Conservation (phyloP, 2,888 invertebrate genomes). For the Trissolcus japonicus region DNA sequence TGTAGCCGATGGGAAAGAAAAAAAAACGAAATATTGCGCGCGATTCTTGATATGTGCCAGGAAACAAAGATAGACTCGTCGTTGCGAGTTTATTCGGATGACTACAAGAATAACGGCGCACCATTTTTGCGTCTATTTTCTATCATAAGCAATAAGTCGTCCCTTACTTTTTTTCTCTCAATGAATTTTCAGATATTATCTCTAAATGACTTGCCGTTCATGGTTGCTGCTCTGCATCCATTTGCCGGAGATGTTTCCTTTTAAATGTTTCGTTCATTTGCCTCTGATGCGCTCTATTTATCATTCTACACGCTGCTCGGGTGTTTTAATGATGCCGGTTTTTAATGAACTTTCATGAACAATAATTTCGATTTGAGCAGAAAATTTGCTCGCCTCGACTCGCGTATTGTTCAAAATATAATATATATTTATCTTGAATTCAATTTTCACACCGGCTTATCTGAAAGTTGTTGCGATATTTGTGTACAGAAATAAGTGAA, state of each 20-base stretch:
- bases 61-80: slow-evolving; percentile 34
- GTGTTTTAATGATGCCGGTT: slow-evolving; percentile 5
- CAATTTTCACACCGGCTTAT: background rate
- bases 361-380: background rate
- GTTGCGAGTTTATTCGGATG: slow-evolving; percentile 9
- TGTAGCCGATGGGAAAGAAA: background rate
- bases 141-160: background rate
- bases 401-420: no score
- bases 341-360: slow-evolving; percentile 7
- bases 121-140: background rate
- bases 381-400: no score
- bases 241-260: background rate
- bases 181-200: background rate
- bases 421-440: background rate
- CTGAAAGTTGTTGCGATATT: background rate
- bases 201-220: background rate
- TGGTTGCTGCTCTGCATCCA: background rate
- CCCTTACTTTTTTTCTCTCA: background rate
- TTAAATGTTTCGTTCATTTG: slow-evolving; percentile 1
- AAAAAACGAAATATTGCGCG: background rate
- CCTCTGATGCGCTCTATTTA: slow-evolving; percentile 4
- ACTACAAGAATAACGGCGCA: slow-evolving; percentile 13
- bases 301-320: background rate
- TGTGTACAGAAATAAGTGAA: no score
- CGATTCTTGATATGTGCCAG: slow-evolving; percentile 18